Base-by-base conservation (phyloP, 2,888 invertebrate species). In the Theretra japonica region DNA sequence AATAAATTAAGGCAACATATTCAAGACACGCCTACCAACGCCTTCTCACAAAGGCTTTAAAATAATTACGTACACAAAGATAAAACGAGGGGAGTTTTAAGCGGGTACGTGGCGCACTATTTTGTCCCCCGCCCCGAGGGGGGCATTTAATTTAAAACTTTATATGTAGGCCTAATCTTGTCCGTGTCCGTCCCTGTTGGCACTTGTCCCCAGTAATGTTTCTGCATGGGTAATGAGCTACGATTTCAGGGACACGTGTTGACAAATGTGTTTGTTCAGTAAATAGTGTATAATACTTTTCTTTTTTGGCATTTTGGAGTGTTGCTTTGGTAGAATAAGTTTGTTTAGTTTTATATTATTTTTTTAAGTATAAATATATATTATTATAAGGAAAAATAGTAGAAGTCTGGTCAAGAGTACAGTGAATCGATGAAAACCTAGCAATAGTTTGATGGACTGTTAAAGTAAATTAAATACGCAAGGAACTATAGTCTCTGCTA, bases 161-260 rank as follows among this genome's bases (percentile, higher is more conserved):
- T 84, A 75, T 85, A 88, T 89, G 86, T 82, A 84, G 87, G 86
- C 83, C 85, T 89, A 88, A 89, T 89, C 88, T 89, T 86, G 79
- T 75, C 80, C 80, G 84, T 86, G 84, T 82, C 77, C 83, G 80
- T 85, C 84, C 79, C 80, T 82, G 84, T 71, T 86, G 83, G 79
- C 79, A 75, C 75, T 74, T 75, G 78, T 80, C 81, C 80, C 76
- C 41, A 70, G 76, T 77, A 79, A 77, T 82, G 86, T 80, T 79
- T 79, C 82, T 85, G 87, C 83, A 85, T 86, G 85, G 86, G 84
- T 86, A 88, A 88, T 86, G 82, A 87, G 87, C 88, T 85, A 86
- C 83, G 87, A 86, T 88, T 87, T 84, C 78, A 81, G 79, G 81
- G 83, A 77, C 79, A 81, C 84, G 73, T 76, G 80, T 73, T 65